Evolutionary conservation across 2,113 vertebrate species (phyloP).

Genomic region (Chloebia gouldiae): DNA sequence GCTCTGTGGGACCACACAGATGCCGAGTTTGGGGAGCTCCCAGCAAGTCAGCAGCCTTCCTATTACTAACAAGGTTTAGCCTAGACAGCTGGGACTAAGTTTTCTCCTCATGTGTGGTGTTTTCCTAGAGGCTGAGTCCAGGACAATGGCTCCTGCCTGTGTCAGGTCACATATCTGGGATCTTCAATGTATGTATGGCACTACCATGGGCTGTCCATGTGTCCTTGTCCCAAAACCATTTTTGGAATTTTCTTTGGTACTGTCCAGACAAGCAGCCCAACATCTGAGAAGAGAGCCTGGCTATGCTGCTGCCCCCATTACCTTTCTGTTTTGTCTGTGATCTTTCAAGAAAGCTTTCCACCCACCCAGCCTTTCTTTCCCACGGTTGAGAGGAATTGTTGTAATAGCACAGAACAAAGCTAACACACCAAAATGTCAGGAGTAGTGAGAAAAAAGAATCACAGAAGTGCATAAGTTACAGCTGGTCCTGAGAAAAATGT

Average conservation of each 20-base stretch:
- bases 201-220: fast-evolving
- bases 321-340: background rate
- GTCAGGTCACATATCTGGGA: background rate
- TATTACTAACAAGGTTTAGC: background rate
- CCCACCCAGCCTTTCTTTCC: background rate
- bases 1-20: background rate
- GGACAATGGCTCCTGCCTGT: background rate
- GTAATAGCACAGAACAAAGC: background rate
- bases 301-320: background rate
- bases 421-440: background rate
- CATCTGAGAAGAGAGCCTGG: background rate
- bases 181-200: background rate
- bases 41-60: background rate
- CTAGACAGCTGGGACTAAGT: background rate
- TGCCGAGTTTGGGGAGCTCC: background rate
- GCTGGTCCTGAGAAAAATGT: background rate
- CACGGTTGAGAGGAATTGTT: background rate
- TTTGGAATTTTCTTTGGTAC: background rate
- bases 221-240: background rate
- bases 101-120: background rate
- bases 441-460: background rate
- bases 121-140: background rate
- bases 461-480: background rate
- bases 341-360: background rate
- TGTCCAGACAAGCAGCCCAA: background rate